A percentile compares a stretch with the other conserved stretches of the same genome.
Conservation (phyloP, 2,888 invertebrate species). For the Ochlodes sylvanus region DNA sequence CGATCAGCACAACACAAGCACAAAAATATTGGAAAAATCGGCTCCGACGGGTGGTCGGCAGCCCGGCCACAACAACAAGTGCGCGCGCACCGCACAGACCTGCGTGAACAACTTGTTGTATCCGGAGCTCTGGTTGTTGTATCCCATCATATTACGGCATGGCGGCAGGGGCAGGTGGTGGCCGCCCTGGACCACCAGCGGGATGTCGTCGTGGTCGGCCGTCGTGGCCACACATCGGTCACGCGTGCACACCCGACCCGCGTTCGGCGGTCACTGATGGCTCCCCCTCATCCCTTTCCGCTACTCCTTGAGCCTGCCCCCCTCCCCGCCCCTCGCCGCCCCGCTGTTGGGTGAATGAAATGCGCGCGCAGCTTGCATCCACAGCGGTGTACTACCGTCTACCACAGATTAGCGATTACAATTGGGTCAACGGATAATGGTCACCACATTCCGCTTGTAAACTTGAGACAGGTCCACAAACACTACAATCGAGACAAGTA, state of each 20-base stretch:
- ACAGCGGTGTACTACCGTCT: slow-evolving; percentile 39
- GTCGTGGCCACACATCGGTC: slow-evolving; percentile 66
- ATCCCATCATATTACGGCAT: slow-evolving; percentile 91
- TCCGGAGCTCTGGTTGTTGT: slow-evolving; percentile 90
- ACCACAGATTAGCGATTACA: slow-evolving; percentile 44
- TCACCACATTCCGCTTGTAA: slow-evolving; percentile 37
- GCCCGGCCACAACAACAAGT: slow-evolving; percentile 34
- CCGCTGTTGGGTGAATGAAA: slow-evolving; percentile 57
- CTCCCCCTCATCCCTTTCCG: slow-evolving; percentile 37
- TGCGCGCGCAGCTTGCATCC: slow-evolving; percentile 71
- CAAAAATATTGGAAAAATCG: slow-evolving; percentile 37
- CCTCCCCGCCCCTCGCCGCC: slow-evolving; percentile 42
- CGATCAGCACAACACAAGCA: slow-evolving; percentile 21
- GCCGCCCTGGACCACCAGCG: slow-evolving; percentile 81
- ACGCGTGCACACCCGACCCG: slow-evolving; percentile 49
- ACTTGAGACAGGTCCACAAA: slow-evolving; percentile 23
- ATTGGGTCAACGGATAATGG: slow-evolving; percentile 61
- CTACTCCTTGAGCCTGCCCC: slow-evolving; percentile 38
- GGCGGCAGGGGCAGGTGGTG: slow-evolving; percentile 76
- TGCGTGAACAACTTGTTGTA: slow-evolving; percentile 94
- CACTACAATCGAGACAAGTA: not conserved
- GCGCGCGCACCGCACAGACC: slow-evolving; percentile 75
- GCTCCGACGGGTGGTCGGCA: slow-evolving; percentile 6
- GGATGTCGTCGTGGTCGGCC: slow-evolving; percentile 81
- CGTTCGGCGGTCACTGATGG: slow-evolving; percentile 42